Conservation (phyloP, 37 sponge, comb jelly and placozoan species). For the Dysidea cf. avara region DNA sequence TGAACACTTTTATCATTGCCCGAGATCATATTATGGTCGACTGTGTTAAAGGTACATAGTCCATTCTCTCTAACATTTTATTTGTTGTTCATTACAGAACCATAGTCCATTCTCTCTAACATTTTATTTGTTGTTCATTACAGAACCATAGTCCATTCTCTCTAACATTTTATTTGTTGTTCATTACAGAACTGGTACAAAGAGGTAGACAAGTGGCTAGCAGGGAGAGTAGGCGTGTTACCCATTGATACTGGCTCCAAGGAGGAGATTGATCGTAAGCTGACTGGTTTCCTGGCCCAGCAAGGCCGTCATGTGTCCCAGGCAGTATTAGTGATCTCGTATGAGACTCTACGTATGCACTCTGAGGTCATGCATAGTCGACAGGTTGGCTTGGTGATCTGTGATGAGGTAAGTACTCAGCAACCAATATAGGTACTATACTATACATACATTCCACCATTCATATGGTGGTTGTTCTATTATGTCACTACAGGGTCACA, state of each 20-base stretch:
- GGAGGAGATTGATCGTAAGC: conserved; percentile 73
- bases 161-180: not conserved
- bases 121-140: no score
- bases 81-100: no score
- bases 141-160: conserved; percentile 68
- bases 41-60: no score
- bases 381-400: conserved; percentile 85
- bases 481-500: conserved; percentile 66
- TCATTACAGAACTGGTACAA: conserved; percentile 98
- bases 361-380: conserved; percentile 79
- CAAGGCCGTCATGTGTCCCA: conserved; percentile 56
- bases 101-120: no score
- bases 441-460: conserved; percentile 1
- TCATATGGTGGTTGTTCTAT: not conserved
- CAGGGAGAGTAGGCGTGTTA: conserved; percentile 58
- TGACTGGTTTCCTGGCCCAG: conserved; percentile 63
- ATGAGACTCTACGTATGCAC: conserved; percentile 94
- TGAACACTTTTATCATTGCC: no score
- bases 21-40: no score
- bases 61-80: no score
- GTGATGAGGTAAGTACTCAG: conserved; percentile 78
- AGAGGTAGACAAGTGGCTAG: conserved; percentile 93
- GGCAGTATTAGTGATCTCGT: conserved; percentile 90
- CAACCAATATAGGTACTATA: not conserved
- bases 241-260: conserved; percentile 96